Percentiles rank a stretch among this genome's conserved stretches.
phyloP scores from a whole-genome alignment of 2,888 invertebrate species.

The Caenorhabditis doughertyi region DNA sequence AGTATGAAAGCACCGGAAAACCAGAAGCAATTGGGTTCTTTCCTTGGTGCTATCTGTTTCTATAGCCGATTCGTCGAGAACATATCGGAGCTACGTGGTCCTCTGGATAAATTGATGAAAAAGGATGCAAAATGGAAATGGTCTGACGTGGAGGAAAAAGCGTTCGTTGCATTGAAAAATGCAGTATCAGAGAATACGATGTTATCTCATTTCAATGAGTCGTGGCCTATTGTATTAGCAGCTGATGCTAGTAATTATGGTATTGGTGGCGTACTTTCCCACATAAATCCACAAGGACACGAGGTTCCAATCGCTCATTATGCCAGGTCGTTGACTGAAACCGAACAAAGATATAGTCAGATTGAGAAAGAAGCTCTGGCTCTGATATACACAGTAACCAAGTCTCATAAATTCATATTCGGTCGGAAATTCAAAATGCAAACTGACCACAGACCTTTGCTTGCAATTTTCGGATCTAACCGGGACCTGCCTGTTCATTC shows the following conservation, averaged over 20 bases:
- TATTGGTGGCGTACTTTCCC: background rate
- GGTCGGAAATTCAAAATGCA: too few relatives aligned
- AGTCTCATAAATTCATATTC: slow-evolving; percentile 48
- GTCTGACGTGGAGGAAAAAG: slow-evolving; percentile 32
- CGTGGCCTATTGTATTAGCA: background rate
- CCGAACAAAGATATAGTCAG: slow-evolving; percentile 52
- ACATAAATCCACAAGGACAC: slow-evolving; percentile 11
- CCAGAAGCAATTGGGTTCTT: background rate
- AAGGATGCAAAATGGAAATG: slow-evolving; percentile 42
- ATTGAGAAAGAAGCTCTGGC: slow-evolving; percentile 62
- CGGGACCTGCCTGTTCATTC: background rate
- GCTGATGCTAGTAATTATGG: slow-evolving; percentile 14
- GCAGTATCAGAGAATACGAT: slow-evolving; percentile 8
- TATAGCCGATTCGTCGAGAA: background rate
- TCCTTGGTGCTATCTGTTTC: background rate
- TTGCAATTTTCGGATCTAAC: slow-evolving; percentile 50
- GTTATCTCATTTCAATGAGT: slow-evolving; percentile 11
- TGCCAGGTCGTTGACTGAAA: slow-evolving; percentile 14
- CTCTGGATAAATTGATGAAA: slow-evolving; percentile 21
- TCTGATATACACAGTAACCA: slow-evolving; percentile 39
- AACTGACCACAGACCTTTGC: slow-evolving; percentile 60
- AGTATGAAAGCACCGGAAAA: background rate
- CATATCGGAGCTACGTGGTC: background rate
- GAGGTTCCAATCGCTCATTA: slow-evolving; percentile 39
- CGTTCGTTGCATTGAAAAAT: slow-evolving; percentile 53